A percentile compares a stretch with the other conserved stretches of the same genome.
phyloP scores from a whole-genome alignment of 2,888 invertebrate genomes.

The Drosophila neonasuta region DNA sequence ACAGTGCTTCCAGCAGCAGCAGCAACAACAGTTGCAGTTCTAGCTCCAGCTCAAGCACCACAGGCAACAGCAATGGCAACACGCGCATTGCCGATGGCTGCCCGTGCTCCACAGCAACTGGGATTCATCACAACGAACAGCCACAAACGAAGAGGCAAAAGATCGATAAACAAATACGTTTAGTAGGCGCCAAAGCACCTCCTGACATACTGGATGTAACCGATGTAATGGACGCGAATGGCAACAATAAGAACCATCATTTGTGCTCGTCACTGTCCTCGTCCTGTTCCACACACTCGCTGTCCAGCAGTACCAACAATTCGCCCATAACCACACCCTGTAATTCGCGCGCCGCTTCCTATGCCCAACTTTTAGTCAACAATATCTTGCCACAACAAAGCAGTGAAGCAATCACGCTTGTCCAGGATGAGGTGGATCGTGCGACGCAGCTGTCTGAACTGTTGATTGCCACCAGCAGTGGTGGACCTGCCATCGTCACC shows the following conservation, averaged over 20 bases:
- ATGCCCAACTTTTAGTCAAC: conserved; percentile 71
- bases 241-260: conserved; percentile 65
- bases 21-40: conserved; percentile 18
- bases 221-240: conserved; percentile 62
- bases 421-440: conserved; percentile 80
- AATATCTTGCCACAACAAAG: conserved; percentile 71
- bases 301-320: conserved; percentile 70
- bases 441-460: conserved; percentile 70
- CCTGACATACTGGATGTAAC: conserved; percentile 69
- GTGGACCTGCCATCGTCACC: conserved; percentile 16
- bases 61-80: conserved; percentile 24
- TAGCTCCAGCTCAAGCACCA: conserved; percentile 18
- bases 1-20: conserved; percentile 14
- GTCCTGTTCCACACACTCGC: conserved; percentile 75
- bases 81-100: conserved; percentile 45
- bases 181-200: conserved; percentile 53
- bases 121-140: conserved; percentile 85
- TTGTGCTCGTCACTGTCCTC: conserved; percentile 77
- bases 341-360: conserved; percentile 74
- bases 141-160: conserved; percentile 93
- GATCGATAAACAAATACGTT: conserved; percentile 83
- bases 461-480: conserved; percentile 49
- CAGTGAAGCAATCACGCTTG: conserved; percentile 25
- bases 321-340: conserved; percentile 77
- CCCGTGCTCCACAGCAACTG: conserved; percentile 34